phyloP scores from a whole-genome alignment of 2,888 invertebrate species.

The Tetanocera ferruginea region DNA sequence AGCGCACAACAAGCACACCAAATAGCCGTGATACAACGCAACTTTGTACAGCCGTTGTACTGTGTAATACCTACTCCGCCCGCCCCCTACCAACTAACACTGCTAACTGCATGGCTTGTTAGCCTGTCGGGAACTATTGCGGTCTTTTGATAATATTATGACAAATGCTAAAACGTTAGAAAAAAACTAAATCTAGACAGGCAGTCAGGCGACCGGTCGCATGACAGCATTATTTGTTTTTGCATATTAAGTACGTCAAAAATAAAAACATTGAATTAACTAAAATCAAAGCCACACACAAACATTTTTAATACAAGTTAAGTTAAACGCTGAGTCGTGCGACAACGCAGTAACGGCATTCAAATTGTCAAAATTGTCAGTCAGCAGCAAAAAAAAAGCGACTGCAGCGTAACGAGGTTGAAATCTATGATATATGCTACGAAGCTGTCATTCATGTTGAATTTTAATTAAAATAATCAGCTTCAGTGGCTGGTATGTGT shows the following conservation, averaged over 20 bases:
- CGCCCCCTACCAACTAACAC: neutral
- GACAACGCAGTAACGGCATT: neutral
- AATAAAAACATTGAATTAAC: neutral
- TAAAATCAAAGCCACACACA: neutral
- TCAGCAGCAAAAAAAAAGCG: neutral
- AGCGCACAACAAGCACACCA: neutral
- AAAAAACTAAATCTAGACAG: neutral
- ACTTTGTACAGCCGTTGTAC: neutral
- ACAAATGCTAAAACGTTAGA: constrained; percentile 13
- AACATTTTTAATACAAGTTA: neutral
- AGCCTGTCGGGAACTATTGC: neutral
- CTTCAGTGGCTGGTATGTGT: too few relatives aligned
- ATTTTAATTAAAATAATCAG: constrained; percentile 3
- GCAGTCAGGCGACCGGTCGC: neutral
- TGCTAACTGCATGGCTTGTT: too few relatives aligned
- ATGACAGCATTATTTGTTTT: constrained; percentile 23
- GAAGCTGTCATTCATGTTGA: neutral
- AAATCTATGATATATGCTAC: neutral
- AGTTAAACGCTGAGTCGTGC: neutral
- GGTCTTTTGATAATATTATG: constrained; percentile 12
- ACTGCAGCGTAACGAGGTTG: too few relatives aligned
- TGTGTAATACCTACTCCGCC: neutral
- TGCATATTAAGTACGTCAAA: constrained; percentile 5
- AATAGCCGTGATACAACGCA: neutral
- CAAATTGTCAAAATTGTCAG: constrained; percentile 17